Evolutionary conservation across 2,888 invertebrate genomes (phyloP).

Genomic region (Eupithecia pulchellata): DNA sequence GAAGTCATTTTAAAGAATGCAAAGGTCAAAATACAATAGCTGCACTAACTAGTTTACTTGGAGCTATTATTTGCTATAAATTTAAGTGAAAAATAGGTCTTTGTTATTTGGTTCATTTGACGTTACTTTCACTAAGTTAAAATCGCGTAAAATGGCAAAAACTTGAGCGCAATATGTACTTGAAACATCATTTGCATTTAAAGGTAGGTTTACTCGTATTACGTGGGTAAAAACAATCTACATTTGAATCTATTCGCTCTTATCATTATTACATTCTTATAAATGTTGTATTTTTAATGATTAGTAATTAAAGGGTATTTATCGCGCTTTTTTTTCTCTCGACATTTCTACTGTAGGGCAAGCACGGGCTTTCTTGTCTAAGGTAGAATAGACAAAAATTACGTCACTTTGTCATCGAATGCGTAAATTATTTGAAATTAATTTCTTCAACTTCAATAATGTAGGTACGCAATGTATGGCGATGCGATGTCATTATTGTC

Average conservation of each 20-base stretch:
- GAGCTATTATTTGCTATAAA: background rate
- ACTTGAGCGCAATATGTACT: conserved; percentile 7
- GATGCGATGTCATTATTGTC: no score
- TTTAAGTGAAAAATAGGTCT: conserved; percentile 13
- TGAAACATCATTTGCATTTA: background rate
- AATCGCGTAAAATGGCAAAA: conserved; percentile 13
- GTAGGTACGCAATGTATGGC: no score
- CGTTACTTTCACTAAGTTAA: conserved; percentile 15
- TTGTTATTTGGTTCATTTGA: conserved; percentile 1
- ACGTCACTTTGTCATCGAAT: no score
- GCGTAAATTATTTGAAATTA: no score
- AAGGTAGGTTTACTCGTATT: background rate
- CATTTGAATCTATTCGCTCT: background rate
- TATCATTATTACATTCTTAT: no score
- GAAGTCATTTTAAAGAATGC: background rate
- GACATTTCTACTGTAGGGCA: no score
- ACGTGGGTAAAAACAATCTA: background rate
- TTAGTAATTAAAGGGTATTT: no score
- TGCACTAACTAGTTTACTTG: background rate
- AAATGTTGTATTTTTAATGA: no score
- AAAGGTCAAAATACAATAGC: conserved; percentile 19
- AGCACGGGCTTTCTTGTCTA: no score
- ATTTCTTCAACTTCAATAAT: no score
- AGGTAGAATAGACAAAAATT: no score
- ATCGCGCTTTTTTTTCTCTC: no score